Percentiles rank a stretch among this genome's conserved stretches.
Evolutionary conservation across 2,797 vertebrate species (phyloP).

Genomic region (Pantherophis alleghaniensis): DNA sequence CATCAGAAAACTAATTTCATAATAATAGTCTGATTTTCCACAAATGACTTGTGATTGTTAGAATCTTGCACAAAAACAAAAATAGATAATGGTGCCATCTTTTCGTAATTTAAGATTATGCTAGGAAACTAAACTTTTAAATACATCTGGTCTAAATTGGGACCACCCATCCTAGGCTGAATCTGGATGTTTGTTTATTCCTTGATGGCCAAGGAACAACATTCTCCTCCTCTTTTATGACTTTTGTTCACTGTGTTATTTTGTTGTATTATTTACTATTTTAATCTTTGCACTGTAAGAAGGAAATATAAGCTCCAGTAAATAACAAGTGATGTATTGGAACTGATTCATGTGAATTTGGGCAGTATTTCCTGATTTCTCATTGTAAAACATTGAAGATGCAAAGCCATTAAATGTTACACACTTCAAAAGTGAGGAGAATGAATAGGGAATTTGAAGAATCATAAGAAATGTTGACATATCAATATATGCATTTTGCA

Average conservation of each 20-base stretch:
- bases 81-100: neutral
- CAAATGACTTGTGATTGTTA: neutral
- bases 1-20: neutral
- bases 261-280: neutral
- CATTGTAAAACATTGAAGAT: neutral
- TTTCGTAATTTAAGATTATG: neutral
- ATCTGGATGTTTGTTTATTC: neutral
- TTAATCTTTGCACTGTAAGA: neutral
- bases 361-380: neutral
- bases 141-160: neutral
- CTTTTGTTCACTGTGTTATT: neutral
- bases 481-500: neutral
- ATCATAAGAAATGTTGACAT: neutral
- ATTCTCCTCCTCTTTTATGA: neutral
- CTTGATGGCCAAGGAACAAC: neutral
- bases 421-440: neutral
- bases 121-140: neutral
- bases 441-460: neutral
- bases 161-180: neutral
- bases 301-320: neutral
- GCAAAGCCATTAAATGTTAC: neutral
- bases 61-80: neutral
- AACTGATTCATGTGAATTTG: neutral
- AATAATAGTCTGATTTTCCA: neutral
- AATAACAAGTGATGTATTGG: neutral